Evolutionary conservation across 1,140 invertebrate species (phyloP), one percentile per base, ranked within the genome.

Genomic region (Trissolcus basalis): DNA sequence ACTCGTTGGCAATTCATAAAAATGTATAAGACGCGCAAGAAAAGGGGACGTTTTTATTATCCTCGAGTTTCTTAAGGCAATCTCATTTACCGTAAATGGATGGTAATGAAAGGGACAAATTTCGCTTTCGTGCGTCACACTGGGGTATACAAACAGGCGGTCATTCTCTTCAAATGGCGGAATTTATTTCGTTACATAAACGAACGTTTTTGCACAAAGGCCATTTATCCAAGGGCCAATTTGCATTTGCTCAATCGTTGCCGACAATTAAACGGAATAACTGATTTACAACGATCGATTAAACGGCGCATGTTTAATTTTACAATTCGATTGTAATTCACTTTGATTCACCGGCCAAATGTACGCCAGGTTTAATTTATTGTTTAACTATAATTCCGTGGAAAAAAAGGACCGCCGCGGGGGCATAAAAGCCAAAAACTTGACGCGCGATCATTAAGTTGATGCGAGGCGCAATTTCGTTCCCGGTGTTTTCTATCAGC

Each of bases 401-500:
- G 41, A 15, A 55, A 67, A 67, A 58, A 32, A 33, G 16, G 32
- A 10, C 0, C n/a, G 11, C 16, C 12, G 3, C 13, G 7, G 9
- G 53, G 4, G 19, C 32, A 33, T 10, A 49, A 67, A 65, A 49
- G 1, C 49, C 50, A 15, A 13, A 35, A 39, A 13, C 16, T 8
- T 36, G 19, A 13, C 12, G 35, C n/a, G 13, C 43, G 61, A 61
- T 56, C 47, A 70, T 50, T 48, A 61, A 70, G n/a, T 70, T 56
- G 67, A 70, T 61, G 67, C 33, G 49, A 13, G 51, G 3, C 49
- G 50, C 45, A 70, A 69, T 69, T 59, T 9, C 15, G 44, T 33
- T 11, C 27, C 13, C 39, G 50, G 4, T 53, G 53, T 43, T 50
- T 61, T 70, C 53, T 47, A 35, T 58, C 59, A 11, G 53, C 53